Evolutionary conservation across 2,113 vertebrate genomes (phyloP), one percentile per base, ranked within the genome.

Genomic region (Nannospalax galili): DNA sequence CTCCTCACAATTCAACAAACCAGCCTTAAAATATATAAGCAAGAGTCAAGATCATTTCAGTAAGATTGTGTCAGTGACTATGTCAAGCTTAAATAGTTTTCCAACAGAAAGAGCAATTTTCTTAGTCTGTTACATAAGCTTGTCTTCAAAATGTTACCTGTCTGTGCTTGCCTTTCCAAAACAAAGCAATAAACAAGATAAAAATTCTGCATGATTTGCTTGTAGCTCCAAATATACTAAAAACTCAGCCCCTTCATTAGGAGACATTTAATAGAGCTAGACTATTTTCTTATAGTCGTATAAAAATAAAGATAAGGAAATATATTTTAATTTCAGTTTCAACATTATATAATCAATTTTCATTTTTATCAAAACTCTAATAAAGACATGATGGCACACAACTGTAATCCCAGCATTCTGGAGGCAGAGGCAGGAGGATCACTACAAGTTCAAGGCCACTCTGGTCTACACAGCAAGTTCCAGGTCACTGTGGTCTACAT

Each of bases 271-370:
- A 28, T 42, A 67, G 30, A 87, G 15, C 72, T 69, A 78, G 77
- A 67, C 45, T 91, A 62, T 65, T 65, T 70, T 22, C 19, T 40
- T 82, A 90, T 48, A 72, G 82, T 6, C 12, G 19, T 81, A 60
- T 48, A 88, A 88, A 67, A 72, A 69, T n/a, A 48, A 79, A 78
- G 6, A 12, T 72, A 6, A 74, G 90, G 80, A 88, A 90, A 86
- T n/a, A 37, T 56, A 84, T 77, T 94, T 90, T 90, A 28, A 87
- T 79, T 82, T 73, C 56, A 69, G 69, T 17, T 37, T 65, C 81
- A 84, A 80, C 9, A 77, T 73, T 78, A 74, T 35, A 65, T 22
- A 89, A 52, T 58, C 81, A 84, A 28, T 24, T 72, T 72, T 75
- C 70, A 28, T 40, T 62, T 73, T 52, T 45, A 11, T 56, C 30